Conservation (phyloP, 1,140 invertebrate genomes). For the Episyrphus balteatus region DNA sequence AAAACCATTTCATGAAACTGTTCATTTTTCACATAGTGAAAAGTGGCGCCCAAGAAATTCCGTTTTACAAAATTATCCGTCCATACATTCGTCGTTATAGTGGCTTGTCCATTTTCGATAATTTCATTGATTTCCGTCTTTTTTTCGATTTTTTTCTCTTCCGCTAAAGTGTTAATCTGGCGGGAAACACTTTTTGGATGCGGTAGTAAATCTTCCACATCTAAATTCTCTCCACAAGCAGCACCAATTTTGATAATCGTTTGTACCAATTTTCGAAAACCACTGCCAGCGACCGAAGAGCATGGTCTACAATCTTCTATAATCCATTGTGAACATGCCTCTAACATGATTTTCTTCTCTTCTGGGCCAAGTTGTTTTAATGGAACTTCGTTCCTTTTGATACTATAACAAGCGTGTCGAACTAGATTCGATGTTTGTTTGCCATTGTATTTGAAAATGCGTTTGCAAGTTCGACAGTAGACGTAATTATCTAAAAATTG, state of each 20-base stretch:
- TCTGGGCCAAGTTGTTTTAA: neutral
- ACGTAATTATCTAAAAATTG: neutral
- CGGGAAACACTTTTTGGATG: conserved; percentile 7
- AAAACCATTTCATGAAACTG: conserved; percentile 7
- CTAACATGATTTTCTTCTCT: conserved; percentile 1
- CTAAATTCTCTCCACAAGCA: conserved; percentile 7
- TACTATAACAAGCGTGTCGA: conserved; percentile 4
- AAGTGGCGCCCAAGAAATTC: conserved; percentile 11
- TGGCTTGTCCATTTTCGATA: conserved; percentile 5
- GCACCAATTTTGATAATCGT: conserved; percentile 11
- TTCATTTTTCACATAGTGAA: conserved; percentile 4
- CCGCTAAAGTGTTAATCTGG: conserved; percentile 3
- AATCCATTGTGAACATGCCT: conserved; percentile 5
- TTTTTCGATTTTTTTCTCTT: conserved; percentile 8
- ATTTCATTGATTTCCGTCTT: conserved; percentile 4
- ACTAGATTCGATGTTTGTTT: conserved; percentile 9
- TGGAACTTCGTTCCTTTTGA: neutral
- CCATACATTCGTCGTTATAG: conserved; percentile 8
- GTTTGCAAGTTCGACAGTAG: conserved; percentile 1
- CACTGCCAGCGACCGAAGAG: conserved; percentile 5
- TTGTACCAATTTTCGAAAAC: conserved; percentile 8
- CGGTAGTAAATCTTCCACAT: conserved; percentile 9
- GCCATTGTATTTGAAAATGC: conserved; percentile 5
- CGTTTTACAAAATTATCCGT: conserved; percentile 9
- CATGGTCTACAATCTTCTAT: conserved; percentile 9